Percentiles rank a stretch among this genome's conserved stretches.
Conservation (phyloP, 2,888 invertebrate genomes). For the Blera fallax region DNA sequence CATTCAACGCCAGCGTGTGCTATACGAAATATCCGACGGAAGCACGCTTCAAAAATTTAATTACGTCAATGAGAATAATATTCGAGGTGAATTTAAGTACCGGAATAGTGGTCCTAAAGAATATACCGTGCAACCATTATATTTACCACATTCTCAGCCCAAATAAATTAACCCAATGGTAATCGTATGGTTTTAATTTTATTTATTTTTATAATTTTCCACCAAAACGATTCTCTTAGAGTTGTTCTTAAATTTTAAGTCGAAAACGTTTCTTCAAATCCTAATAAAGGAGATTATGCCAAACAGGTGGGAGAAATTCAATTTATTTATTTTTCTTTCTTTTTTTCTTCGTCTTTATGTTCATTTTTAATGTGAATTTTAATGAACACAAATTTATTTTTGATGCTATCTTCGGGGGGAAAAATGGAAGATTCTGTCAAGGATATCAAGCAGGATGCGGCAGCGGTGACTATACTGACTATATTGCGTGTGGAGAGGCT, state of each 20-base stretch:
- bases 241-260: not conserved
- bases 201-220: too few relatives aligned
- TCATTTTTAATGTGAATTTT: constrained; percentile 26
- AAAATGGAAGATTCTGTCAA: not conserved
- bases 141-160: not conserved
- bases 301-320: constrained; percentile 9
- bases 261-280: not conserved
- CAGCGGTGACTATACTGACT: not conserved
- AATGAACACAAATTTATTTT: constrained; percentile 18
- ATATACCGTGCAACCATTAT: not conserved
- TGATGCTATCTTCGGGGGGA: not conserved
- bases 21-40: not conserved
- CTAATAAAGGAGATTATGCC: not conserved
- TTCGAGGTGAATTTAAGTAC: not conserved
- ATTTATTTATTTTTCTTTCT: not conserved
- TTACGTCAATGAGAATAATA: not conserved
- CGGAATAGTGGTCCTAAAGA: not conserved
- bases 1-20: not conserved
- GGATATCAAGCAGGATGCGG: not conserved
- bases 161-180: not conserved
- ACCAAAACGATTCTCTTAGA: too few relatives aligned
- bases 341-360: not conserved
- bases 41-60: not conserved
- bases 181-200: not conserved
- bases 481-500: not conserved